Percentiles rank a stretch among this genome's conserved stretches.
Evolutionary conservation across 2,888 invertebrate species (phyloP).

Genomic region (Thecophora atra): DNA sequence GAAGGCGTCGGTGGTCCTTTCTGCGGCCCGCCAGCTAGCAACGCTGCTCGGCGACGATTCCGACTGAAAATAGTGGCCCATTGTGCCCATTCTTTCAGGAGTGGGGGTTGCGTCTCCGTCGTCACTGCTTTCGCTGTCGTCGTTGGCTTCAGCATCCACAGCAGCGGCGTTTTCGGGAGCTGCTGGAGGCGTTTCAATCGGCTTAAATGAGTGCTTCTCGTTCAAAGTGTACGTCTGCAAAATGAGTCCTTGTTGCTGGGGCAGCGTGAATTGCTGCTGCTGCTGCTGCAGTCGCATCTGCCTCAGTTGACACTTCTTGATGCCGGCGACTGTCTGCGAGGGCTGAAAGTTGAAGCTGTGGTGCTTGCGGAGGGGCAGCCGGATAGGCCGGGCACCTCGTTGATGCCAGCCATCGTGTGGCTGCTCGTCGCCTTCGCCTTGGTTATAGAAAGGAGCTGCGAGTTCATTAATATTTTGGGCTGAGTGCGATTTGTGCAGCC

Average conservation of each 20-base stretch:
- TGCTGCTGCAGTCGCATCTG: constrained; percentile 52
- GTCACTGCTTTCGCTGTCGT: background rate
- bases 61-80: background rate
- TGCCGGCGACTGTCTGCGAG: constrained; percentile 61
- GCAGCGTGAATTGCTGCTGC: constrained; percentile 41
- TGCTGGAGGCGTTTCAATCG: constrained; percentile 57
- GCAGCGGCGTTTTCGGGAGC: background rate
- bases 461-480: constrained; percentile 25
- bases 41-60: background rate
- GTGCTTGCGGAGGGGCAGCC: constrained; percentile 64
- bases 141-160: background rate
- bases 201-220: constrained; percentile 64
- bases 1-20: constrained; percentile 1
- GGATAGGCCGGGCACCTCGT: constrained; percentile 21
- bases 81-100: background rate
- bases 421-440: constrained; percentile 18
- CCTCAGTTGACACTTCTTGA: constrained; percentile 52
- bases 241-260: constrained; percentile 53
- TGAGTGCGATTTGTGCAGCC: constrained; percentile 12
- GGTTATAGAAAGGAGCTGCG: constrained; percentile 39
- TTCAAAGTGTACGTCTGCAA: constrained; percentile 58
- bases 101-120: constrained; percentile 22
- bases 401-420: background rate
- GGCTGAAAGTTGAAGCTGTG: constrained; percentile 66
- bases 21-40: background rate